These are phyloP conservation scores for Tylochromis polylepis DNA, from an alignment of 2,113 vertebrate species.

Conservation along the genomic window DNA sequence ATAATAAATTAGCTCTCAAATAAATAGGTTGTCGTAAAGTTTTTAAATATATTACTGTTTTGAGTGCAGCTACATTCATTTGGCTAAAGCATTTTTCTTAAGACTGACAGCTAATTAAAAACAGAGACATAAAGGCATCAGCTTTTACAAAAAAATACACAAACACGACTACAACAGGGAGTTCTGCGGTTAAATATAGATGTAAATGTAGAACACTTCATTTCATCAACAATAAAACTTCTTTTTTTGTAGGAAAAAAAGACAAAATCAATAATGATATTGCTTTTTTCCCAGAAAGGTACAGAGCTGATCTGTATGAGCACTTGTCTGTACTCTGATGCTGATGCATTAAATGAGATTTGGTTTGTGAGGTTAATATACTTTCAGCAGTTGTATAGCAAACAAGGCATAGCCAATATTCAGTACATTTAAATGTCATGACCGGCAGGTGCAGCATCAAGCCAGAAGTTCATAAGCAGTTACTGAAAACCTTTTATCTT, in stretches of 20 bases:
- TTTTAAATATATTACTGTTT: conserved; percentile 30
- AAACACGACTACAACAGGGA: background rate
- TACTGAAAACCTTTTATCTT: background rate
- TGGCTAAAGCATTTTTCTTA: background rate
- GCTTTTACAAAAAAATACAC: background rate
- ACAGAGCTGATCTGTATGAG: background rate
- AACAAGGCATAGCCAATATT: background rate
- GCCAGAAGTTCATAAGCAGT: background rate
- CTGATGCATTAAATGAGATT: background rate
- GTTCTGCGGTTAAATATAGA: background rate
- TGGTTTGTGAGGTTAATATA: background rate
- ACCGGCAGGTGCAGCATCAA: background rate
- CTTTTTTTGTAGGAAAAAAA: background rate
- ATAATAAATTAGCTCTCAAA: conserved; percentile 53
- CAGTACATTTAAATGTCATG: background rate
- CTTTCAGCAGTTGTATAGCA: background rate
- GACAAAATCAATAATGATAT: background rate
- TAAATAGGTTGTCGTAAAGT: conserved; percentile 35
- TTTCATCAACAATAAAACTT: background rate
- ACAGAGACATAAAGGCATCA: background rate
- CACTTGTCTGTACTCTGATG: background rate
- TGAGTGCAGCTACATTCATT: background rate
- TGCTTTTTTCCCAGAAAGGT: background rate
- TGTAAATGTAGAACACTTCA: background rate
- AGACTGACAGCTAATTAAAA: background rate